Base-by-base conservation (phyloP, 2,113 vertebrate species). In the Corythornis cristatus region DNA sequence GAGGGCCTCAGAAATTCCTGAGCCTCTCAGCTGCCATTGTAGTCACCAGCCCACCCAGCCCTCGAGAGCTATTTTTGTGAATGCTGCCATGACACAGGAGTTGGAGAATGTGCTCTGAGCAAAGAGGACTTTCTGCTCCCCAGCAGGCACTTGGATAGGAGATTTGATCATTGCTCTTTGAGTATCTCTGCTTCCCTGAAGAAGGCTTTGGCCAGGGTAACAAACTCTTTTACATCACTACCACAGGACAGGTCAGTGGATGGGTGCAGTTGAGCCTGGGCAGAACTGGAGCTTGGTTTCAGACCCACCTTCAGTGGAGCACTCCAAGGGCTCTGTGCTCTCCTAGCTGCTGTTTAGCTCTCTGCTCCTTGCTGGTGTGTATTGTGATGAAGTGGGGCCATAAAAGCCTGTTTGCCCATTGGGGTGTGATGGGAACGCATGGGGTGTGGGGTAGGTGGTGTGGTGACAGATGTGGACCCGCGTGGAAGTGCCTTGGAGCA, bases 11-110 rank as follows among this genome's bases (percentile, higher is more conserved):
- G 22, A 22, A 86, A 97, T 97, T 95, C 92, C 93, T 84, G 89
- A 86, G 71, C 90, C 88, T 88, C 92, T 64, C 93, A 95, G 89
- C 96, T 96, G 95, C 96, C 92, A 64, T 61, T 77, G 86, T 74
- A 64, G 86, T 64, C 85, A 80, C 6, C 72, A 70, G 66, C 68
- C 80, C 76, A 65, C 92, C 86, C 93, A 54, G 73, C 80, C 88
- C 90, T 5, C 7, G 4, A 46, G 88, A 85, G 86, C 93, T 97
- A 97, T 97, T 97, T 95, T 80, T 68, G 95, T 57, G 81, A n/a
- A 3, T 15, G 25, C 83, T 78, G 83, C 75, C 31, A 0, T 81
- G 89, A 93, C 62, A 60, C n/a, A 35, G 65, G 62, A 73, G 33
- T 10, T 83, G 77, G 62, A 68, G 91, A 91, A 92, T 74, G 76